Base-by-base conservation (phyloP, 2,797 vertebrate genomes). In the Danio jaintianensis region DNA sequence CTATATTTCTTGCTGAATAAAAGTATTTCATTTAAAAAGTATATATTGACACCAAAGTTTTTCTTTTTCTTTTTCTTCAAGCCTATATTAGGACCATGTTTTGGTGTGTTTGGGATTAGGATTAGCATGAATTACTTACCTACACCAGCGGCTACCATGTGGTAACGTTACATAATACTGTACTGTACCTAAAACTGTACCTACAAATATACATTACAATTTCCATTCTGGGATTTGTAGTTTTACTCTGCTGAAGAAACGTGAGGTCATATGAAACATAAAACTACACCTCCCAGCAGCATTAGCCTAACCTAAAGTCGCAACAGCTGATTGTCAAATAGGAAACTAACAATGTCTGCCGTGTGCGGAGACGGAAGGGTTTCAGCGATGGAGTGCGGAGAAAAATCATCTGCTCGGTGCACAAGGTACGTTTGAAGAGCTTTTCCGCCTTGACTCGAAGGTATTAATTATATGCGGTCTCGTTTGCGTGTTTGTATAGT, bases 341-440 rank as follows among this genome's bases (percentile, higher is more conserved):
- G 88, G 81, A 89, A 79, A 80, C 72, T 43, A 83, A 86, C 78
- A 73, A 91, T 91, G 89, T 93, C 90, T 83, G 81, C 86, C 71
- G 88, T 87, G 90, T 89, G 85, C 82, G 78, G 75, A 75, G 90
- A 91, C 85, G 88, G 86, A 88, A 91, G 82, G 69, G 67, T 85
- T 61, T 71, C 88, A 88, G 83, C 90, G 84, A 94, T 94, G 93
- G 93, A 94, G 79, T 90, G 83, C 79, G 90, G 88, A 64, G 92
- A 93, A 20, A 93, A 90, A 86, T 80, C 86, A 22, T 83, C 90
- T 4, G 70, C 87, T 47, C 45, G 89, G 6, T 80, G 89, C 13
- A 86, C 64, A 83, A 93, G 93, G 93, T 94, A 92, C 40, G 11
- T 53, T 47, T 42, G 6, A 58, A 20, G 7, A 38, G 8, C 16